Conservation (phyloP, 2,888 invertebrate species). For the Microctonus aethiopoides region DNA sequence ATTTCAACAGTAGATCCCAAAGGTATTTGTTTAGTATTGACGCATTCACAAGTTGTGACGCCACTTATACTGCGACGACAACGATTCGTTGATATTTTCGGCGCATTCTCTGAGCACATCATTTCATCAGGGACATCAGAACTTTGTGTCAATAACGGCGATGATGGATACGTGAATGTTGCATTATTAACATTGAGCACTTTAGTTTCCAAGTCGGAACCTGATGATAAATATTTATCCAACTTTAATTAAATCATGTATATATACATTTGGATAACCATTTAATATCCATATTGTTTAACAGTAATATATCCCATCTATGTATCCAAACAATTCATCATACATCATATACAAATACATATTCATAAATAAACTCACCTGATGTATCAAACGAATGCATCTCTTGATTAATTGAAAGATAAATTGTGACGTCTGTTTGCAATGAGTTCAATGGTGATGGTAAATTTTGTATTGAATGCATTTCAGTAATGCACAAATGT, state of each 20-base stretch:
- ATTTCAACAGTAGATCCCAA: constrained; percentile 79
- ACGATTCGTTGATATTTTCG: constrained; percentile 28
- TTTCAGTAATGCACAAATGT: constrained; percentile 72
- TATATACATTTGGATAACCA: too few species aligned
- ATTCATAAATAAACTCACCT: constrained; percentile 48
- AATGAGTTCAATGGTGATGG: constrained; percentile 68
- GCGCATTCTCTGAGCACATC: constrained; percentile 67
- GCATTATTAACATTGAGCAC: constrained; percentile 75
- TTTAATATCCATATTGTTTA: constrained; percentile 3
- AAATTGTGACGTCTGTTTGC: constrained; percentile 71
- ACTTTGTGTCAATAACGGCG: constrained; percentile 81
- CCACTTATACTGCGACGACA: constrained; percentile 50
- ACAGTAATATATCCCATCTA: neutral
- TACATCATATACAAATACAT: constrained; percentile 1
- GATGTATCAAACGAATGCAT: constrained; percentile 48
- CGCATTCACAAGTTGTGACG: constrained; percentile 75
- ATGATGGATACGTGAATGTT: constrained; percentile 80
- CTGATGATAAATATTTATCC: constrained; percentile 56
- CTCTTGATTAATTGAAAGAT: constrained; percentile 77
- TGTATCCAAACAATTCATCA: neutral
- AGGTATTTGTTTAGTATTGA: constrained; percentile 77
- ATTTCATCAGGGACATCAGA: constrained; percentile 71
- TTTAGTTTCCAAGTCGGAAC: constrained; percentile 69
- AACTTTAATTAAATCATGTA: too few species aligned
- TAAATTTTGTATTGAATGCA: constrained; percentile 70